Percentiles rank a stretch among this genome's conserved stretches.
These are phyloP conservation scores for Lepus oiostolus DNA, from an alignment of 2,797 vertebrate genomes.

Conservation along the genomic window DNA sequence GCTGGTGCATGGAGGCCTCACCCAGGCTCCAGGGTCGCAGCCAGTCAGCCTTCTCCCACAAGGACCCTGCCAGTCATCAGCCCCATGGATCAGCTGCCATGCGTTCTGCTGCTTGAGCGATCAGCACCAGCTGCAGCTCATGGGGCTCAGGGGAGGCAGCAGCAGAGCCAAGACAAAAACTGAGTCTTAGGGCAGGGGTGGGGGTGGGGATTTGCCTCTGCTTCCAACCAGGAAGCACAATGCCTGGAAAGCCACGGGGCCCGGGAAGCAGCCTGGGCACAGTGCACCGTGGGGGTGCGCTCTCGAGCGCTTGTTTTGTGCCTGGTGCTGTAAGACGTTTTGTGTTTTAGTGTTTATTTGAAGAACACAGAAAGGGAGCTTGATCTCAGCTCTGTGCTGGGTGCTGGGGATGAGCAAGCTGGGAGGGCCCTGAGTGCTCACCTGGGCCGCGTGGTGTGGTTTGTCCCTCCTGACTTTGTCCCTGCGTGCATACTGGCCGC, in stretches of 20 bases:
- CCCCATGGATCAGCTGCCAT: neutral
- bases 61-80: neutral
- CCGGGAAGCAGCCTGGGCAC: neutral
- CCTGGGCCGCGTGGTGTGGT: neutral
- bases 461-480: neutral
- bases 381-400: neutral
- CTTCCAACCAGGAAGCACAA: neutral
- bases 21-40: neutral
- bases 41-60: neutral
- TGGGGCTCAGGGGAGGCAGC: too few relatives aligned
- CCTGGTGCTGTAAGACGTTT: neutral
- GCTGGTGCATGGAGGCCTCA: neutral
- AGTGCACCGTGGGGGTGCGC: too few relatives aligned
- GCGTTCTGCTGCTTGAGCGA: neutral
- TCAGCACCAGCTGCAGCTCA: too few relatives aligned
- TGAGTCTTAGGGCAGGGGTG: too few relatives aligned
- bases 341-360: neutral
- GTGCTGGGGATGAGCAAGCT: neutral
- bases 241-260: neutral
- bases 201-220: neutral
- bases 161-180: too few relatives aligned
- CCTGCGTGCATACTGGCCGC: too few relatives aligned
- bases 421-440: too few relatives aligned
- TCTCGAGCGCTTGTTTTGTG: neutral
- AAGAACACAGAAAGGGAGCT: neutral